Percentiles rank a stretch among this genome's conserved stretches.
Conservation (phyloP, 92 coral and sea anemone genomes). For the Epizoanthus stellaris region DNA sequence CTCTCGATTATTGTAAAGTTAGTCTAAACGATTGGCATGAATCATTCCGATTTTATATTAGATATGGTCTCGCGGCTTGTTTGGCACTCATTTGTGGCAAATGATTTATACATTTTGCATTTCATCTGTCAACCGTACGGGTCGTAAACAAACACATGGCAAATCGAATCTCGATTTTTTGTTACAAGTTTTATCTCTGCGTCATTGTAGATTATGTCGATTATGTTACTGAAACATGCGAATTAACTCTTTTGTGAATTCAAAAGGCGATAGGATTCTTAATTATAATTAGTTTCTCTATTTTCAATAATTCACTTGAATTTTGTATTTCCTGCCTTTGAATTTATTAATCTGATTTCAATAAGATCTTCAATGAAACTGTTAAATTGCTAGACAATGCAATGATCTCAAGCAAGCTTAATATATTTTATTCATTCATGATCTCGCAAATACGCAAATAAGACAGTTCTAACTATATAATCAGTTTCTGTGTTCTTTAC, state of each 20-base stretch:
- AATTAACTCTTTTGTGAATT: neutral
- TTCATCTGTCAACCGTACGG: neutral
- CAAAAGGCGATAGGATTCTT: neutral
- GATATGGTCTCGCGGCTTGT: slow-evolving; percentile 15
- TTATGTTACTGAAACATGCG: neutral
- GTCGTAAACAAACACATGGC: neutral
- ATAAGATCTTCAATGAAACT: slow-evolving; percentile 1
- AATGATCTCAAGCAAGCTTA: neutral
- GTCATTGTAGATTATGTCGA: neutral
- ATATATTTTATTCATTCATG: neutral
- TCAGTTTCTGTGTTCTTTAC: too few relatives aligned
- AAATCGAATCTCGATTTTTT: neutral
- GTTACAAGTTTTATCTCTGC: neutral
- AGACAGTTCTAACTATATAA: too few relatives aligned
- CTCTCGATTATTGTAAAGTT: slow-evolving; percentile 28
- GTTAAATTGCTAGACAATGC: slow-evolving; percentile 6
- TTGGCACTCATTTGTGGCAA: neutral
- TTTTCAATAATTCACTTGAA: neutral
- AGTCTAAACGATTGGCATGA: slow-evolving; percentile 23
- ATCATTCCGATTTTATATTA: slow-evolving; percentile 16
- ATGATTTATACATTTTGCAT: neutral
- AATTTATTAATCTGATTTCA: slow-evolving; percentile 12
- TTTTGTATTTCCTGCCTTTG: neutral
- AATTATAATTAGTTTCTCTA: neutral
- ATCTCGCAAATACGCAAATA: neutral